Base-by-base conservation (phyloP, 2,797 vertebrate species). In the Serranus cabrilla region DNA sequence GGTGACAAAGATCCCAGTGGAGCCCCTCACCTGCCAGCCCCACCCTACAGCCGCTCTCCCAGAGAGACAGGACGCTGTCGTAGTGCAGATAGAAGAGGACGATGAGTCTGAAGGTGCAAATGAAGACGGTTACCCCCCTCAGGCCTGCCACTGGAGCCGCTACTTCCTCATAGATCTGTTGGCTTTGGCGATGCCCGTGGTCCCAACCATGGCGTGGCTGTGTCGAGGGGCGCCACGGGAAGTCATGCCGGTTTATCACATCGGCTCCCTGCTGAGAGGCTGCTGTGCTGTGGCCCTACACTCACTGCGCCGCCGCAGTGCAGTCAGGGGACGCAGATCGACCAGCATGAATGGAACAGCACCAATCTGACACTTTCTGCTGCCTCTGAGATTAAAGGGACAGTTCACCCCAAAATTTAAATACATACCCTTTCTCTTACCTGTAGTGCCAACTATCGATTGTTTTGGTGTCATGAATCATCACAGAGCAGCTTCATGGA, bases 171-270 rank as follows among this genome's bases (percentile, higher is more conserved):
- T 99, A 61, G 98, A 99, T 90, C 95, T 99, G 78, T 84, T 99
- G 89, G 98, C 98, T 0, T 91, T 99, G 86, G 96, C 97, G 4
- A 94, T 97, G 85, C 98, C 98, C 0, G 96, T 97, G 0, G 96
- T 99, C 80, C 98, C 98, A 1, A 97, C 98, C 0, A 89, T 99
- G 85, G 98, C 97, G n/a, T 99, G 98, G 98, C 88, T 99, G 78
- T 98, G 97, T 89, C 94, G 95, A 18, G 95, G 97, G 0, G 92
- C 96, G 18, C 88, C 95, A 0, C 94, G 92, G 65, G 96, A 96
- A 39, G 95, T 94, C 21, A 85, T 97, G 89, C 97, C 98, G 0
- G 92, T 96, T 55, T 99, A 98, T 89, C 98, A 98, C 68, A 98
- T 99, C 54, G 97, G 97, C 72, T 98, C 97, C 4, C 93, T 99